phyloP scores from a whole-genome alignment of 1,140 invertebrate genomes.

The Zaprionus lachaisei region DNA sequence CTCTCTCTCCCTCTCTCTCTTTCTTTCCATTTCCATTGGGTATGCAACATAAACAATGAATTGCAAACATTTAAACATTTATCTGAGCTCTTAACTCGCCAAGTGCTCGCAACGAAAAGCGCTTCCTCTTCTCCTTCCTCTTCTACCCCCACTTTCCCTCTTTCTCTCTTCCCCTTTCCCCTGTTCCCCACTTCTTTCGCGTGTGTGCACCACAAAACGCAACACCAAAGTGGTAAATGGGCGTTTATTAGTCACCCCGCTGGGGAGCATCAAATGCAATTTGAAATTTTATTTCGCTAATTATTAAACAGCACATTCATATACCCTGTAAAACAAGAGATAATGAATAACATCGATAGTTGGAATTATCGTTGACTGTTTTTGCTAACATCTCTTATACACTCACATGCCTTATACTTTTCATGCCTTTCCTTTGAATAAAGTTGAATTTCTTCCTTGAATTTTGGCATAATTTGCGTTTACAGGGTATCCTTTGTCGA shows the following conservation, averaged over 20 bases:
- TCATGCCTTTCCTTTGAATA: too few relatives aligned
- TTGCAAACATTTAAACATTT: constrained; percentile 58
- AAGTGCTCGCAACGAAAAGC: constrained; percentile 16
- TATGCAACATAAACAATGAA: constrained; percentile 29
- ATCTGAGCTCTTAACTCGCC: constrained; percentile 58
- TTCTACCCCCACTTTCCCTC: too few relatives aligned
- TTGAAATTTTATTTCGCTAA: constrained; percentile 56
- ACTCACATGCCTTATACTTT: too few relatives aligned
- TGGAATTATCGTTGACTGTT: too few relatives aligned
- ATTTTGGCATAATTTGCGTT: not conserved
- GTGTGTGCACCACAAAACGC: constrained; percentile 22
- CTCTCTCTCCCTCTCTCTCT: not conserved
- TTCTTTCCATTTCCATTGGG: constrained; percentile 3
- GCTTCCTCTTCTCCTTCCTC: not conserved
- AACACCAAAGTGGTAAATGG: constrained; percentile 41
- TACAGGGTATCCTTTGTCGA: not conserved
- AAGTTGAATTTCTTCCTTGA: not conserved
- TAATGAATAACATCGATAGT: not conserved
- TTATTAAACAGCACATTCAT: constrained; percentile 36
- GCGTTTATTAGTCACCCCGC: constrained; percentile 41
- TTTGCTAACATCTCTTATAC: not conserved
- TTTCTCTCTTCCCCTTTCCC: not conserved
- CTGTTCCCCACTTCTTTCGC: not conserved
- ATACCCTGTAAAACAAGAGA: constrained; percentile 13
- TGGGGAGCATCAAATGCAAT: constrained; percentile 40